Base-by-base conservation (phyloP, 2,797 vertebrate genomes). In the Acanthurus leucopareius region DNA sequence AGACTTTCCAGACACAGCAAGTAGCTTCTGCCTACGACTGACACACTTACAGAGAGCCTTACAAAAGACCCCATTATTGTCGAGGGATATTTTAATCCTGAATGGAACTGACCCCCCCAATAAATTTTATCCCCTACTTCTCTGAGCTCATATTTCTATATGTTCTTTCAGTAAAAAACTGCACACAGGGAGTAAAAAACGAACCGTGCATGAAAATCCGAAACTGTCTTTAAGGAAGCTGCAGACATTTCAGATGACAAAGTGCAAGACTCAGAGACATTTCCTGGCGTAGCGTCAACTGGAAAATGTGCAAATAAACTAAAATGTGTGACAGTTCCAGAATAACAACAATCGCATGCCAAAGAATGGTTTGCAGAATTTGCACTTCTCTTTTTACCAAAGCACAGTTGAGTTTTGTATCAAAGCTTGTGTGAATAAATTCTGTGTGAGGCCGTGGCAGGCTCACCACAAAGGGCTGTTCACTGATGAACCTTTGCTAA, bases 401-500 rank as follows among this genome's bases (percentile, higher is more conserved):
- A 32, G 28, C 28, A 32, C 28, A 79, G 69, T 73, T 75, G 75
- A 86, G 82, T 80, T 74, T 82, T 69, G 73, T 91, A 90, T 92
- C 80, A 90, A 89, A 87, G 89, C 79, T 80, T 10, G 71, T 84
- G 75, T 90, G 88, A 89, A 89, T 92, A 89, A 90, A 91, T 82
- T 83, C 48, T 79, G 88, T 89, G 84, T 63, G 74, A 86, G 85
- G 87, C 86, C 51, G 68, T 85, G 85, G 79, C 80, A 82, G 85
- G 54, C 80, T n/a, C 62, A 11, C 75, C 83, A 94, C 88, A 93
- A 93, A 93, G 87, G 82, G 51, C 87, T 70, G 90, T 90, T 92
- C 91, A 91, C 66, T 82, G 77, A 67, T 94, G 93, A 95, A 94
- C 94, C 91, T 94, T 91, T 84, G 89, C 89, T 93, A 90, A 93